phyloP scores from a whole-genome alignment of 2,888 invertebrate genomes.

The Idaea biselata region DNA sequence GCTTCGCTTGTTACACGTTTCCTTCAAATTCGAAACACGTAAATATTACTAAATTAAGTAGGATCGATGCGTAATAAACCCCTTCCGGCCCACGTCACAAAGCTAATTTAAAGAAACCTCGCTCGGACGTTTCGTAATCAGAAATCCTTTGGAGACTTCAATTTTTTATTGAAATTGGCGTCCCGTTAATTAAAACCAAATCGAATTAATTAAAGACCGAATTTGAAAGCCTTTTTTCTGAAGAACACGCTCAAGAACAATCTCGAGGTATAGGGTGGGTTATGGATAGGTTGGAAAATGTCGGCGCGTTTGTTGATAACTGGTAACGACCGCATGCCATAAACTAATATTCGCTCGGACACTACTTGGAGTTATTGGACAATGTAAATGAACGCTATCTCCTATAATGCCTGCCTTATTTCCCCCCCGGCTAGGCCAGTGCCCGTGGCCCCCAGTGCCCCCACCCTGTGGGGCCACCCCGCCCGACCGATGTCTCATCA shows the following conservation, averaged over 20 bases:
- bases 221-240: conserved; percentile 53
- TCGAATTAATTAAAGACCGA: conserved; percentile 69
- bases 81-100: conserved; percentile 12
- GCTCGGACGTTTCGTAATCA: conserved; percentile 55
- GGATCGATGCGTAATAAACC: conserved; percentile 11
- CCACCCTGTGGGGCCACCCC: conserved; percentile 58
- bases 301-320: conserved; percentile 7
- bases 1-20: conserved; percentile 49
- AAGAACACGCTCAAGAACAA: conserved; percentile 39
- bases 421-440: conserved; percentile 66
- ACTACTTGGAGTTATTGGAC: conserved; percentile 81
- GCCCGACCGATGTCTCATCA: conserved; percentile 78
- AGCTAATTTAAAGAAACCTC: conserved; percentile 32
- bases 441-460: conserved; percentile 54
- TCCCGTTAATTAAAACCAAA: conserved; percentile 74
- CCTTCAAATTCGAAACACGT: conserved; percentile 7
- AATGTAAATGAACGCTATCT: conserved; percentile 82
- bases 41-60: conserved; percentile 18
- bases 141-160: conserved; percentile 66
- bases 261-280: conserved; percentile 30
- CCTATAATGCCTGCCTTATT: conserved; percentile 79
- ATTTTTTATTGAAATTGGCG: conserved; percentile 71
- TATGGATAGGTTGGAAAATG: conserved; percentile 3
- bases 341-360: conserved; percentile 79
- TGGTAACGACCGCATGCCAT: conserved; percentile 55